Base-by-base conservation (phyloP, 2,113 vertebrate genomes). In the Eublepharis macularius region DNA sequence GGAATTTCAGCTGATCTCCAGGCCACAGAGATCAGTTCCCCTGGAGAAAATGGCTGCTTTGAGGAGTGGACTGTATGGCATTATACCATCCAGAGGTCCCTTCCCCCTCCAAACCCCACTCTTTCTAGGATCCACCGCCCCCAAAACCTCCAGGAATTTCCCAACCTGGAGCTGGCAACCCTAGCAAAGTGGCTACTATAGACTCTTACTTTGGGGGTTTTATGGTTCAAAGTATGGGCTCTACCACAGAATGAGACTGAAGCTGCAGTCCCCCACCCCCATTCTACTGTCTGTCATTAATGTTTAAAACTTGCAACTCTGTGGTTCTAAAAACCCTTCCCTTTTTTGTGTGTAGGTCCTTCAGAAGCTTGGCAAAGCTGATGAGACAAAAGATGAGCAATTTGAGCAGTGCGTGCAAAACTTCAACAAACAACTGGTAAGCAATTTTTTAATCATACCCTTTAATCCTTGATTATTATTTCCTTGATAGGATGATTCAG, bases 381-480 rank as follows among this genome's bases (percentile, higher is more conserved):
- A 99, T 45, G 99, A 99, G 95, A 99, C 99, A 73, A 99, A 98
- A 96, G 99, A 99, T 87, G 95, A 97, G 70, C 98, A 98, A 81
- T 99, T 99, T 82, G 98, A 99, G 93, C 98, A 99, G 87, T 98
- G 97, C 4, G 99, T 99, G 83, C 98, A 98, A 91, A 99, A 99
- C 94, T 99, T 99, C 95, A 98, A 97, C 95, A 99, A 99, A 94
- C 99, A 99, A 96, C 96, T 99, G 96, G 99, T 99, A 93, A 96
- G 97, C 86, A 76, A 82, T 82, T 81, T 88, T 19, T 29, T 29
- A 0, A 0, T 83, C 76, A 21, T 36, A 29, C 83, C 82, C 26
- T 57, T 43, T 81, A 12, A 34, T 11, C 6, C 13, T 63, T n/a
- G 49, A 72, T 32, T 39, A n/a, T 32, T 49, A 32, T 51, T 70